A percentile compares a stretch with the other conserved stretches of the same genome.
Evolutionary conservation across 2,797 vertebrate genomes (phyloP).

Genomic region (Sylvilagus floridanus): DNA sequence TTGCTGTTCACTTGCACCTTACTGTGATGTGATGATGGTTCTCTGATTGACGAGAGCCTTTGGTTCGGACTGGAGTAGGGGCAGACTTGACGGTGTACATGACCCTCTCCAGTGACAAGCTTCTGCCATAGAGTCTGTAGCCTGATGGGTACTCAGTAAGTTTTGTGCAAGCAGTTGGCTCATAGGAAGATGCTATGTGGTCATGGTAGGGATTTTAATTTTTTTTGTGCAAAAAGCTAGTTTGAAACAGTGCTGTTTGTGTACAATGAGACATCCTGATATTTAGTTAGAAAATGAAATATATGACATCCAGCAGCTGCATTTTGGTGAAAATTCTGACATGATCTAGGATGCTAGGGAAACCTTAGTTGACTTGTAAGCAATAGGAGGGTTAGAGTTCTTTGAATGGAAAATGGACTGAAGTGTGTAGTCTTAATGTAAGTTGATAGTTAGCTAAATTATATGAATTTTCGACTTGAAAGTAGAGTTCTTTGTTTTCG

Average conservation of each 20-base stretch:
- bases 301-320: neutral
- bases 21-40: neutral
- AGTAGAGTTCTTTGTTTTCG: conserved; percentile 4
- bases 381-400: neutral
- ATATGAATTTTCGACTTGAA: neutral
- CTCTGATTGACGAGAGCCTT: neutral
- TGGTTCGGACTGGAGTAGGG: neutral
- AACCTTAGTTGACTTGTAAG: neutral
- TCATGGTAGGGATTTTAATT: neutral
- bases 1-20: neutral
- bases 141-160: neutral
- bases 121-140: neutral
- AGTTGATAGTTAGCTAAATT: conserved; percentile 1
- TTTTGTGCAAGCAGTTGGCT: neutral
- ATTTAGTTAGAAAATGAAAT: conserved; percentile 30
- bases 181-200: neutral
- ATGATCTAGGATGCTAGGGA: neutral
- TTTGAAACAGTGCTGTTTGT: neutral
- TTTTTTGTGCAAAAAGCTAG: neutral
- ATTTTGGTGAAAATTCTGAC: conserved; percentile 43
- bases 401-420: conserved; percentile 6
- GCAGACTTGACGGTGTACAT: neutral
- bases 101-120: neutral
- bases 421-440: neutral
- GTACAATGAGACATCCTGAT: neutral